Evolutionary conservation across 2,113 vertebrate genomes (phyloP), one percentile per base, ranked within the genome.

Genomic region (Xyrauchen texanus): DNA sequence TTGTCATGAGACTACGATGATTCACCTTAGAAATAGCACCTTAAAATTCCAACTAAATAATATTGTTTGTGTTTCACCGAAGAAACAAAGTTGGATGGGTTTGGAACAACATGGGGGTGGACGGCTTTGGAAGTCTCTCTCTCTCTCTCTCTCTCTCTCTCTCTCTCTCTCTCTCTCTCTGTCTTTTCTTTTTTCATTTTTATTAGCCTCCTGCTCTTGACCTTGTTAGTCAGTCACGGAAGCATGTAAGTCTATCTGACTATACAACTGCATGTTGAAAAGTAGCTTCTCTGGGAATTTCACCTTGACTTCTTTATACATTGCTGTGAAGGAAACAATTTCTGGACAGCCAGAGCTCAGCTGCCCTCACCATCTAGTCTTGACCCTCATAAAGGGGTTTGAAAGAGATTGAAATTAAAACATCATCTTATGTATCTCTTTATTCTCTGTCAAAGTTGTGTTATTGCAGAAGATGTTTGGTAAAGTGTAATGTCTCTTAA

Each of bases 211-310:
- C 70, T 81, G 77, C 81, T 83, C 77, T 80, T 85, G 82, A 84
- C 84, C 85, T 87, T 0, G 2, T 76, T 81, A 85, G 85, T 89
- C 83, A 91, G 88, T 89, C 78, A 86, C 77, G 81, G 84, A 91
- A 92, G 87, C 82, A 80, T 81, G 91, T 91, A 83, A 91, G 88
- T 89, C 87, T 91, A 15, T 86, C 90, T 83, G 6, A 8, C 63
- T 82, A 46, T 85, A 83, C 85, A 63, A 85, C 55, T 67, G 79
- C 84, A 87, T 85, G 89, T 76, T 93, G 92, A 94, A 91, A 93
- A 92, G 87, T 90, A 89, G 83, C 68, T 87, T 92, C 89, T 87
- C 66, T 77, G 88, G 91, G 91, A 93, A 92, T 93, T 94, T 85
- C 71, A 0, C 79, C 83, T 64, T 88, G 89, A 89, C 76, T 82